Percentiles rank a stretch among this genome's conserved stretches.
Conservation (phyloP, 2,888 invertebrate species). For the Sabatieria punctata region DNA sequence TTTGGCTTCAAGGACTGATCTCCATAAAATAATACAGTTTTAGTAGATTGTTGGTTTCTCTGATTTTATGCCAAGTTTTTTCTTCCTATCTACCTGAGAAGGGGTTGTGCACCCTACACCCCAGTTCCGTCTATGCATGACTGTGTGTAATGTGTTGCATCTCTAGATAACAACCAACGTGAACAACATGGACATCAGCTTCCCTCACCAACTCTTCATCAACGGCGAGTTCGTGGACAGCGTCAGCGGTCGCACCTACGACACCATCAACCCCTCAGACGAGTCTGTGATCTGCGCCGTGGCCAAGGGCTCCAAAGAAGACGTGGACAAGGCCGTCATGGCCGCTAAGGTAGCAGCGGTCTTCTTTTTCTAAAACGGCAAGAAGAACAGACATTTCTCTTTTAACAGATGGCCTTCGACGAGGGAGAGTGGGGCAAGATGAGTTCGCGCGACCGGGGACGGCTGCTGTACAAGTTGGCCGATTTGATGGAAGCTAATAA, state of each 20-base stretch:
- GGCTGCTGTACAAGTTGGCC: slow-evolving; percentile 64
- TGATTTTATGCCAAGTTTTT: too few relatives aligned
- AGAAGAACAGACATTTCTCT: neutral
- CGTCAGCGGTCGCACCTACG: slow-evolving; percentile 45
- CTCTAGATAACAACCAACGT: slow-evolving; percentile 47
- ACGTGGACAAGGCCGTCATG: slow-evolving; percentile 69
- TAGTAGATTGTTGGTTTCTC: too few relatives aligned
- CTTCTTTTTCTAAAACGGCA: too few relatives aligned
- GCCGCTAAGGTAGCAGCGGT: slow-evolving; percentile 51
- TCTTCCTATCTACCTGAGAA: too few relatives aligned
- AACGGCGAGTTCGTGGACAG: slow-evolving; percentile 72
- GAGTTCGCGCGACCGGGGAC: slow-evolving; percentile 72
- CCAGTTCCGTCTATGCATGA: too few relatives aligned
- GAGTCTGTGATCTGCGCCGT: slow-evolving; percentile 46
- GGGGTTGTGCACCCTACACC: too few relatives aligned
- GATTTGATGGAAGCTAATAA: slow-evolving; percentile 85
- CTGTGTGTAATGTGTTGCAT: too few relatives aligned
- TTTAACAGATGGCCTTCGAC: slow-evolving; percentile 49
- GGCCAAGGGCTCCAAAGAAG: slow-evolving; percentile 51
- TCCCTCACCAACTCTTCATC: slow-evolving; percentile 78
- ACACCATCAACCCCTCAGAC: slow-evolving; percentile 60
- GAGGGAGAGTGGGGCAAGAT: slow-evolving; percentile 83
- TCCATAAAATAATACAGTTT: too few relatives aligned
- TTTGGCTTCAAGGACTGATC: too few relatives aligned
- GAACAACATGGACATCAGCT: slow-evolving; percentile 64